Base-by-base conservation (phyloP, 2,888 invertebrate genomes). In the Clusia tigrina region DNA sequence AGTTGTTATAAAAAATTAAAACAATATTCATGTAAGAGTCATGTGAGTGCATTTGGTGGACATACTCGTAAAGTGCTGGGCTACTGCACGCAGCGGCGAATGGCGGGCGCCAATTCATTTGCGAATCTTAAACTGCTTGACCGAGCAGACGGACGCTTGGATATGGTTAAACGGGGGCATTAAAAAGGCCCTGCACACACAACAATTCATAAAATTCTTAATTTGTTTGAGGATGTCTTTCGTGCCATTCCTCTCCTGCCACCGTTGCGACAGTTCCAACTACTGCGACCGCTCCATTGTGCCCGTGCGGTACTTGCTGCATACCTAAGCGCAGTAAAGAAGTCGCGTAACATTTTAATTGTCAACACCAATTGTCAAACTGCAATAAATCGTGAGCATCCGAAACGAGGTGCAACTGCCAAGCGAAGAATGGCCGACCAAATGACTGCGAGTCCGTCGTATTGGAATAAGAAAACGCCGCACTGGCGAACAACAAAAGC, bases 321-420 rank as follows among this genome's bases (percentile, higher is more conserved):
- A n/a, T n/a, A n/a, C n/a, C n/a, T n/a, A n/a, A n/a, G n/a, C n/a
- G n/a, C n/a, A n/a, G n/a, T n/a, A n/a, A n/a, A n/a, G n/a, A n/a
- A n/a, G n/a, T n/a, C n/a, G n/a, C n/a, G n/a, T n/a, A n/a, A n/a
- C n/a, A n/a, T 32, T 54, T 54, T 60, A 60, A 60, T 54, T 60
- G 60, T 60, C 60, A 51, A 54, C 46, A 48, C 38, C 54, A 59
- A 60, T 54, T 54, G 60, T 32, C 32, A 37, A 46, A 54, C n/a
- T 15, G 24, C 23, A 54, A 60, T 60, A 60, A 42, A 60, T 60
- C 54, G 59, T 60, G 59, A 22, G 48, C 48, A 37, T 6, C 37
- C 15, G 12, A 12, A 15, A 3, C 6, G 54, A 55, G 38, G 5
- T 22, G 24, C 3, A 38, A 38, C 25, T 32, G 23, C 42, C 24